Base-by-base conservation (phyloP, 1,140 invertebrate genomes). In the Drosophila ambigua region DNA sequence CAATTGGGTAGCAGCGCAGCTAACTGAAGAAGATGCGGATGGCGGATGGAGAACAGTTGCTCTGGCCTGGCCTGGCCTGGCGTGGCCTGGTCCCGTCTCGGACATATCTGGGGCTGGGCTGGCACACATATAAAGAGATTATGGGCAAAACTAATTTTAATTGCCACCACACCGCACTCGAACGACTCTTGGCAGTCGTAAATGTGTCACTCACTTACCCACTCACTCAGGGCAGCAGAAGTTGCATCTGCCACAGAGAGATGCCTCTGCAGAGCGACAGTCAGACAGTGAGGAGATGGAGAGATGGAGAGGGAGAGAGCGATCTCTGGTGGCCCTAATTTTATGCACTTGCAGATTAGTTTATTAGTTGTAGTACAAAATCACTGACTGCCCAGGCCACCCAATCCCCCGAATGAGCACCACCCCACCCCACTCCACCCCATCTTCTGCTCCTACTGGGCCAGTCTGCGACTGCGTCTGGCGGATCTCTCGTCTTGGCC, bases 321-420 rank as follows among this genome's bases (percentile, higher is more conserved):
- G 35, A 58, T 75, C 77, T 78, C 82, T 82, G 72, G 83, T 87
- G 83, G 83, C 83, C 83, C 76, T 88, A 87, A 83, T 88, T 89
- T 89, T 88, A 88, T 88, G 83, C 83, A 88, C 83, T 88, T 88
- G 83, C 83, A 83, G 79, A 88, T 88, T 88, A 88, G 83, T 89
- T 88, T 88, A 88, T 88, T 88, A 88, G 84, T 88, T 88, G 83
- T 87, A 87, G 69, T 78, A 87, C 82, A 87, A 72, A 88, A 85
- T 82, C 71, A 88, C 59, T 79, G 82, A 85, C 59, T 78, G 79
- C 79, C 55, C 45, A 28, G 39, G 35, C 20, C 59, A 62, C 26
- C 31, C 58, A 28, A 35, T 35, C 31, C 31, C 35, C 15, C 58
- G 28, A 50, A 51, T 46, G 35, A 2, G 8, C 8, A 8, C 3